These are phyloP conservation scores for Podabrus alpinus DNA, from an alignment of 2,888 invertebrate genomes.

Conservation along the genomic window DNA sequence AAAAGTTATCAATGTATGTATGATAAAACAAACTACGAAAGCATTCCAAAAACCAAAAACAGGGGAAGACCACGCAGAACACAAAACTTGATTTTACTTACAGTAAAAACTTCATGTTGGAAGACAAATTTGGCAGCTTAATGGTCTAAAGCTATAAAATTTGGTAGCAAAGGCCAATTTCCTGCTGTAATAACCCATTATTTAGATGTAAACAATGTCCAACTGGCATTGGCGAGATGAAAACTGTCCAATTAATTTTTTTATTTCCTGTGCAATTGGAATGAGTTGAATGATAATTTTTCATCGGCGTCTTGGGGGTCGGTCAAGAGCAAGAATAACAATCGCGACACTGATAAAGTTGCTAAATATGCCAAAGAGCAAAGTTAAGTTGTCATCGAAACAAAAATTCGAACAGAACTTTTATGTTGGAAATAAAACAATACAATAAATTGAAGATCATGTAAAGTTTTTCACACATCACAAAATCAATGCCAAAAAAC, in stretches of 20 bases:
- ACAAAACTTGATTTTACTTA: background rate
- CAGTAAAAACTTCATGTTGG: background rate
- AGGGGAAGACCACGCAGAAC: too few species aligned
- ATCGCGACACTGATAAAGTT: background rate
- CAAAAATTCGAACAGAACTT: background rate
- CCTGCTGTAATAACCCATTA: background rate
- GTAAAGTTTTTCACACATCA: background rate
- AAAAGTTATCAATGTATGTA: too few species aligned
- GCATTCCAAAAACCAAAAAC: too few species aligned
- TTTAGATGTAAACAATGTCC: background rate
- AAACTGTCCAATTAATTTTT: background rate
- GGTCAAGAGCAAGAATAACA: background rate
- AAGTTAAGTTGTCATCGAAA: background rate
- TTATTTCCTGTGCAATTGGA: background rate
- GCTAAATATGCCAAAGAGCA: background rate
- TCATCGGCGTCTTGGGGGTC: background rate
- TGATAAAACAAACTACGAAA: too few species aligned
- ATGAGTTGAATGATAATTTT: background rate
- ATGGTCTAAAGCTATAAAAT: background rate
- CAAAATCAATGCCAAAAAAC: background rate
- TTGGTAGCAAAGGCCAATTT: background rate
- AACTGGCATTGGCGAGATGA: background rate
- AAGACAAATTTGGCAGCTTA: background rate
- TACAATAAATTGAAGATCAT: background rate
- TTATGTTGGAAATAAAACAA: background rate